phyloP scores from a whole-genome alignment of 2,113 vertebrate genomes.

The Cervus canadensis region DNA sequence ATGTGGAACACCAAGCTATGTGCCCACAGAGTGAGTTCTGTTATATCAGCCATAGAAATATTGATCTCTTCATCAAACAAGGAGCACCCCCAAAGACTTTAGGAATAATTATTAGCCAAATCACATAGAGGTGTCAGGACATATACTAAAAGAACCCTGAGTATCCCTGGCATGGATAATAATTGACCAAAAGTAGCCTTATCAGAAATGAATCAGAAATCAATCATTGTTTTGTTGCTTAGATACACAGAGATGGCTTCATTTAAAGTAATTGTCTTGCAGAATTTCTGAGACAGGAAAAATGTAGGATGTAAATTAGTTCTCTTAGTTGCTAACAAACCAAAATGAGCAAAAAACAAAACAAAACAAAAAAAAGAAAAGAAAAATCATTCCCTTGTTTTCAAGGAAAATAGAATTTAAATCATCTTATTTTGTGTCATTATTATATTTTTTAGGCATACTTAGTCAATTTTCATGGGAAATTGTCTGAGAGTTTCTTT shows the following conservation, averaged over 20 bases:
- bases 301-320: neutral
- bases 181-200: conserved; percentile 50
- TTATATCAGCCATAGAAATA: conserved; percentile 34
- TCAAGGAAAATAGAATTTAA: conserved; percentile 10
- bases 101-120: neutral
- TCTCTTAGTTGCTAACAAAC: neutral
- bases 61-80: neutral
- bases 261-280: neutral
- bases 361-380: neutral
- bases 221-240: neutral
- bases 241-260: neutral
- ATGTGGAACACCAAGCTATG: conserved; percentile 22
- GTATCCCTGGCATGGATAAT: neutral
- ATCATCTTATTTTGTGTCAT: neutral
- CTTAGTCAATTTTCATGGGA: neutral
- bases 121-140: neutral
- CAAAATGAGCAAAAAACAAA: neutral
- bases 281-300: neutral
- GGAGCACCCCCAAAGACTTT: neutral
- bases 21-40: neutral
- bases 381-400: neutral
- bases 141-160: neutral
- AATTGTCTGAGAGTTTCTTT: neutral
- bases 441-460: neutral
- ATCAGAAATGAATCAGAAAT: conserved; percentile 47